A percentile compares a stretch with the other conserved stretches of the same genome.
These are phyloP conservation scores for Bellardia pandia DNA, from an alignment of 2,888 invertebrate species.

Conservation along the genomic window DNA sequence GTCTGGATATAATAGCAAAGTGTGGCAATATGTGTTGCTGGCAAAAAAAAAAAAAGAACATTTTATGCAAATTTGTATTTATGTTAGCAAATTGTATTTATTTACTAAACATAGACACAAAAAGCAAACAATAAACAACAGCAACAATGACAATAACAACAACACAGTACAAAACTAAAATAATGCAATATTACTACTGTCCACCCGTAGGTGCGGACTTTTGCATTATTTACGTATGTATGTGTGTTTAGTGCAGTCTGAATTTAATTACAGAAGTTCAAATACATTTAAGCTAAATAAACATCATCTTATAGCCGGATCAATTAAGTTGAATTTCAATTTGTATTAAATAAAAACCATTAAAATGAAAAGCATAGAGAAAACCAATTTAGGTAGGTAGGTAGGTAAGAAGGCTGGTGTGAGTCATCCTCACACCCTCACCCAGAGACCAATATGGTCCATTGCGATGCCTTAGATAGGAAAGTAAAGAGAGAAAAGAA, in stretches of 20 bases:
- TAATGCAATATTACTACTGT: slow-evolving; percentile 16
- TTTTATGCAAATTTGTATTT: slow-evolving; percentile 57
- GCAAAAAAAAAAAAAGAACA: background rate
- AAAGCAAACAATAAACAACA: slow-evolving; percentile 32
- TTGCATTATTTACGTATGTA: background rate
- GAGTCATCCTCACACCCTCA: too few relatives aligned
- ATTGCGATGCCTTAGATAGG: too few relatives aligned
- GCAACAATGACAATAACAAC: slow-evolving; percentile 8
- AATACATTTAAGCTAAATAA: slow-evolving; percentile 14
- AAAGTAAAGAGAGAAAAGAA: too few relatives aligned
- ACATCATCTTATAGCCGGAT: background rate
- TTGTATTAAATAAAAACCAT: background rate
- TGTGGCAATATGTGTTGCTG: background rate
- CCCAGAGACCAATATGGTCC: too few relatives aligned
- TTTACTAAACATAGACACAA: slow-evolving; percentile 46
- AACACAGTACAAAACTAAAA: background rate
- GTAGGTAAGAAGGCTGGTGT: too few relatives aligned
- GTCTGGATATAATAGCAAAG: background rate
- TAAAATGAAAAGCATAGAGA: background rate
- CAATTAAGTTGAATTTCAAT: background rate
- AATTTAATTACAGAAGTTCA: slow-evolving; percentile 1
- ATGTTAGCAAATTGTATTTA: slow-evolving; percentile 61
- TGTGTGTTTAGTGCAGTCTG: background rate
- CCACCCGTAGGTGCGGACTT: background rate
- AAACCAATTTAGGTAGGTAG: too few relatives aligned